Evolutionary conservation across 2,888 invertebrate species (phyloP).

Genomic region (Agrochola macilenta): DNA sequence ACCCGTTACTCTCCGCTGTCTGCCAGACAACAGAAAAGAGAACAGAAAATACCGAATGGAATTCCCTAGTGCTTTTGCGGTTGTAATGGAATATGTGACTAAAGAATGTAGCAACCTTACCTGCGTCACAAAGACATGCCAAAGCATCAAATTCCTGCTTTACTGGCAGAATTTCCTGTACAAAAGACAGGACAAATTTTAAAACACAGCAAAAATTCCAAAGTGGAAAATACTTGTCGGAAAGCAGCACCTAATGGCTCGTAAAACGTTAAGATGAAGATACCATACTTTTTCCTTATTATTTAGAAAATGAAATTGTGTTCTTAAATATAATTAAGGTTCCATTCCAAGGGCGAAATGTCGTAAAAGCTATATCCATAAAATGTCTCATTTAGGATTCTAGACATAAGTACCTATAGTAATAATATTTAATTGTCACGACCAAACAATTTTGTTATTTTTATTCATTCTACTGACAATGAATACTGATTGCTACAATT

Average conservation of each 20-base stretch:
- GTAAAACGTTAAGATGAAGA: slow-evolving; percentile 27
- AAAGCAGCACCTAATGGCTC: slow-evolving; percentile 9
- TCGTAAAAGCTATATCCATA: slow-evolving; percentile 56
- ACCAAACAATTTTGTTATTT: slow-evolving; percentile 46
- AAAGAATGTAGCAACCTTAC: neutral
- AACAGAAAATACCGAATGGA: neutral
- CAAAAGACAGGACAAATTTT: neutral
- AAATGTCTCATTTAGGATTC: slow-evolving; percentile 58
- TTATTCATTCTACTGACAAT: slow-evolving; percentile 35
- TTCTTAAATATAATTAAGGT: slow-evolving; percentile 58
- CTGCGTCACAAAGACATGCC: neutral
- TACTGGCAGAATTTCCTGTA: neutral
- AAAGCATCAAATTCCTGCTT: neutral
- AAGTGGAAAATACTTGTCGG: slow-evolving; percentile 24
- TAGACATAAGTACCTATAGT: slow-evolving; percentile 41
- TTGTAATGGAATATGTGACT: neutral
- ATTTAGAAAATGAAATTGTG: slow-evolving; percentile 55
- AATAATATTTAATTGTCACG: slow-evolving; percentile 52
- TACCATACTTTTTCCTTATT: slow-evolving; percentile 53
- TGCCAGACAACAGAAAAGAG: neutral
- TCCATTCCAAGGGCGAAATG: slow-evolving; percentile 34
- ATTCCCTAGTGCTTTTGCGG: neutral
- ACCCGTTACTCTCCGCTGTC: neutral
- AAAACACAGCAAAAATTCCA: slow-evolving; percentile 7
- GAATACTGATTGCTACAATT: slow-evolving; percentile 46